A percentile compares a stretch with the other conserved stretches of the same genome.
These are phyloP conservation scores for Timandra comae DNA, from an alignment of 2,888 invertebrate species.

Conservation along the genomic window DNA sequence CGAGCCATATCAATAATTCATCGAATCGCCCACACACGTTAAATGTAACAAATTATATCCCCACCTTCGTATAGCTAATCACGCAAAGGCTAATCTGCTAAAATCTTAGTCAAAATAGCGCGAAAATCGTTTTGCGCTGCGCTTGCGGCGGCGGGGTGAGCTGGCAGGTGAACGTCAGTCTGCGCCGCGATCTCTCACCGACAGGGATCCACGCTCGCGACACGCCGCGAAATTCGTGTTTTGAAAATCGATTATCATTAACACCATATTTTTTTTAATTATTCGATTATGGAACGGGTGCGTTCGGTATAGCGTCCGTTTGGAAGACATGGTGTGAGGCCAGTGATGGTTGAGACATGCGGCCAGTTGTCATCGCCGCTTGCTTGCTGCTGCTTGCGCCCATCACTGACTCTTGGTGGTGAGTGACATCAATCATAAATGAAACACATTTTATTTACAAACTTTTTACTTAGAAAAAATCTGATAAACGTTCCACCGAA, in stretches of 20 bases:
- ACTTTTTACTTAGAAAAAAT: too few species aligned
- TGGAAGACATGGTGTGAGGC: slow-evolving; percentile 41
- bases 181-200: slow-evolving; percentile 68
- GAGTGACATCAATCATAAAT: too few species aligned
- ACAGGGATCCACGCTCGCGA: slow-evolving; percentile 64
- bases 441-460: too few species aligned
- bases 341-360: slow-evolving; percentile 78
- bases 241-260: slow-evolving; percentile 46
- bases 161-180: slow-evolving; percentile 66
- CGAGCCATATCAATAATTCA: slow-evolving; percentile 47
- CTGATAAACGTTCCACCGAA: too few species aligned
- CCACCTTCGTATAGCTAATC: slow-evolving; percentile 59
- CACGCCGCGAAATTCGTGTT: slow-evolving; percentile 60
- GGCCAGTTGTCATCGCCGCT: slow-evolving; percentile 87
- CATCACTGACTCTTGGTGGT: slow-evolving; percentile 93
- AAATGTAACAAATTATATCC: slow-evolving; percentile 42
- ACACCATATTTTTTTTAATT: slow-evolving; percentile 19
- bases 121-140: slow-evolving; percentile 71
- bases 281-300: slow-evolving; percentile 29
- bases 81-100: slow-evolving; percentile 70
- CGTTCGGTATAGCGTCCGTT: slow-evolving; percentile 30
- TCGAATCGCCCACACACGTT: slow-evolving; percentile 59
- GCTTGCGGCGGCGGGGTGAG: slow-evolving; percentile 56
- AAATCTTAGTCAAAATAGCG: slow-evolving; percentile 76
- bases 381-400: slow-evolving; percentile 91